A percentile compares a stretch with the other conserved stretches of the same genome.
Conservation (phyloP, 92 coral and sea anemone genomes). For the Phymanthus crucifer region DNA sequence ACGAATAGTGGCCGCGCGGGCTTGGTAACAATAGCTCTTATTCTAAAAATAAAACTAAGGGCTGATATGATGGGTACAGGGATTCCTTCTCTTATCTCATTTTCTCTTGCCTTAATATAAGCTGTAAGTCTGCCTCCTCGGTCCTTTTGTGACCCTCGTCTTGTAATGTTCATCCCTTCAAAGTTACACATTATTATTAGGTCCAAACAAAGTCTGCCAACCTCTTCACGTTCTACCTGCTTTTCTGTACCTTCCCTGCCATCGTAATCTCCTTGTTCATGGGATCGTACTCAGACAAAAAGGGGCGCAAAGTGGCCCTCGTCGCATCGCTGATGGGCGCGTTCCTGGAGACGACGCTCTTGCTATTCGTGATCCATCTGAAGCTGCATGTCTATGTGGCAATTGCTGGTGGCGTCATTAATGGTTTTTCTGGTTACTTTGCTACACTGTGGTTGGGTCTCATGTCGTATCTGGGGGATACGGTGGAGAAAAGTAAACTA, state of each 20-base stretch:
- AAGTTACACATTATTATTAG: neutral
- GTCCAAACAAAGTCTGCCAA: slow-evolving; percentile 52
- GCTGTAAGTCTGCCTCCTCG: neutral
- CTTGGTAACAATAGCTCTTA: too few relatives aligned
- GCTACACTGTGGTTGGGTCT: slow-evolving; percentile 59
- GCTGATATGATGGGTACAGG: too few relatives aligned
- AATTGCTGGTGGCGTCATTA: slow-evolving; percentile 58
- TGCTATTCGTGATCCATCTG: slow-evolving; percentile 35
- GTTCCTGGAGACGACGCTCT: slow-evolving; percentile 40
- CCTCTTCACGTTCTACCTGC: slow-evolving; percentile 32
- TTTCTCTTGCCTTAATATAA: neutral
- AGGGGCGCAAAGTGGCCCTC: slow-evolving; percentile 49
- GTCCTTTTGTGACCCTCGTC: too few relatives aligned
- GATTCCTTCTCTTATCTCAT: neutral
- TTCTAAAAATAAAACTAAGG: too few relatives aligned
- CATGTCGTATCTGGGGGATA: slow-evolving; percentile 70
- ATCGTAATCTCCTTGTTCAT: slow-evolving; percentile 36
- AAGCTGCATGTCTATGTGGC: slow-evolving; percentile 39
- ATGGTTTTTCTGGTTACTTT: slow-evolving; percentile 53
- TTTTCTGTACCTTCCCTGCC: slow-evolving; percentile 35
- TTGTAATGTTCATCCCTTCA: neutral
- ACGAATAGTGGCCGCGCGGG: too few relatives aligned
- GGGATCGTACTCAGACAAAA: slow-evolving; percentile 61
- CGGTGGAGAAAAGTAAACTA: slow-evolving; percentile 32
- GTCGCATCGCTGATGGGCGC: slow-evolving; percentile 48